Evolutionary conservation across 2,888 invertebrate genomes (phyloP).

Genomic region (Andrena dorsata): DNA sequence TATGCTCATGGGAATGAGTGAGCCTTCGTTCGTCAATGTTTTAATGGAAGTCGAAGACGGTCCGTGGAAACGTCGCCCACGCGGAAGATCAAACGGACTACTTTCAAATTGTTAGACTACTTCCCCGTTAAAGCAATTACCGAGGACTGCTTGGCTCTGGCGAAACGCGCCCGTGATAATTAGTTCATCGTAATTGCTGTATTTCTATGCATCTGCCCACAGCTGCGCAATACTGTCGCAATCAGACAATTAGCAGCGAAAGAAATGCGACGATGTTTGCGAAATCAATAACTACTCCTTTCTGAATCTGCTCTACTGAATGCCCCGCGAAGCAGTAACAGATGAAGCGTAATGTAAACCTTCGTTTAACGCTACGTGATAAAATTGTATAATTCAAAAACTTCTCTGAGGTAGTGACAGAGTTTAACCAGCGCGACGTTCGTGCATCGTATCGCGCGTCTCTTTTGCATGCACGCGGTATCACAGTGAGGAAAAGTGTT

Average conservation of each 20-base stretch:
- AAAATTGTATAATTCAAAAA: constrained; percentile 12
- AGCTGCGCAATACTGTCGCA: neutral
- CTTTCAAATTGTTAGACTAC: neutral
- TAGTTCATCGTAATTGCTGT: neutral
- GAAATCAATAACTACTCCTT: constrained; percentile 21
- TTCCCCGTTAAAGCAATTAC: neutral
- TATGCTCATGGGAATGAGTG: neutral
- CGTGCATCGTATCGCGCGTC: neutral
- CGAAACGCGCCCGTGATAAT: neutral
- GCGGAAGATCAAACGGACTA: neutral
- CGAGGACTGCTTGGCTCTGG: neutral
- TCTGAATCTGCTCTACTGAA: neutral
- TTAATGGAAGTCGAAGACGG: neutral
- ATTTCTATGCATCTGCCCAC: too few relatives aligned
- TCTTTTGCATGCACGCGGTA: neutral
- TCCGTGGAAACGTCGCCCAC: neutral
- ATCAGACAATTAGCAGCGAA: neutral
- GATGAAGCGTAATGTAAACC: constrained; percentile 1
- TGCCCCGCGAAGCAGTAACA: neutral
- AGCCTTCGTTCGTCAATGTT: neutral
- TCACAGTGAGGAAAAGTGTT: neutral
- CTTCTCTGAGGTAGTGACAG: neutral
- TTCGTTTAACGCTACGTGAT: neutral
- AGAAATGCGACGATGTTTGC: neutral
- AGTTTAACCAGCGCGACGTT: constrained; percentile 30